A percentile compares a stretch with the other conserved stretches of the same genome.
phyloP scores from a whole-genome alignment of 2,113 vertebrate genomes.

The Agelaius tricolor region DNA sequence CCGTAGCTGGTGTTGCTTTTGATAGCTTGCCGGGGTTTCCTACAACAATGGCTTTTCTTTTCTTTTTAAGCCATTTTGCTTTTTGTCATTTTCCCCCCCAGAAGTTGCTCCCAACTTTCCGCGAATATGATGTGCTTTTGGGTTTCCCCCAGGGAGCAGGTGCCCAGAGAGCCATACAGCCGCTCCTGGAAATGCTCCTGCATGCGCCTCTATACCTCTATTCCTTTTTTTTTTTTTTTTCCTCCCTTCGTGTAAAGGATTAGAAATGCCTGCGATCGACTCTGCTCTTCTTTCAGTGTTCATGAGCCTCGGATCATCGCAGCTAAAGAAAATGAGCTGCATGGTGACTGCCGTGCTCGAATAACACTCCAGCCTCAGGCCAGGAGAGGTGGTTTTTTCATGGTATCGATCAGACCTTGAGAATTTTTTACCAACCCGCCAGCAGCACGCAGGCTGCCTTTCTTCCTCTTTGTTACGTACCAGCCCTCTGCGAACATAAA shows the following conservation, averaged over 20 bases:
- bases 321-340: not conserved
- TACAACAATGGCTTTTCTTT: not conserved
- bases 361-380: not conserved
- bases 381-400: not conserved
- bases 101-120: constrained; percentile 35
- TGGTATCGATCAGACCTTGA: not conserved
- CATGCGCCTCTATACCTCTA: rapidly evolving
- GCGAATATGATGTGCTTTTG: not conserved
- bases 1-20: too few species aligned
- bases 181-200: not conserved
- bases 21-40: not conserved
- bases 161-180: not conserved
- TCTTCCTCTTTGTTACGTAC: constrained; percentile 27
- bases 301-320: not conserved
- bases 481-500: not conserved
- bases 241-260: rapidly evolving
- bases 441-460: not conserved
- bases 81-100: not conserved
- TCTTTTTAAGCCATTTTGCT: not conserved
- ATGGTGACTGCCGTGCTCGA: not conserved
- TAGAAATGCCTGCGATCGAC: not conserved
- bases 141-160: not conserved
- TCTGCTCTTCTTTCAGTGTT: not conserved
- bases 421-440: not conserved
- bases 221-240: rapidly evolving